Evolutionary conservation across 2,888 invertebrate species (phyloP).

Genomic region (Nymphalis urticae): DNA sequence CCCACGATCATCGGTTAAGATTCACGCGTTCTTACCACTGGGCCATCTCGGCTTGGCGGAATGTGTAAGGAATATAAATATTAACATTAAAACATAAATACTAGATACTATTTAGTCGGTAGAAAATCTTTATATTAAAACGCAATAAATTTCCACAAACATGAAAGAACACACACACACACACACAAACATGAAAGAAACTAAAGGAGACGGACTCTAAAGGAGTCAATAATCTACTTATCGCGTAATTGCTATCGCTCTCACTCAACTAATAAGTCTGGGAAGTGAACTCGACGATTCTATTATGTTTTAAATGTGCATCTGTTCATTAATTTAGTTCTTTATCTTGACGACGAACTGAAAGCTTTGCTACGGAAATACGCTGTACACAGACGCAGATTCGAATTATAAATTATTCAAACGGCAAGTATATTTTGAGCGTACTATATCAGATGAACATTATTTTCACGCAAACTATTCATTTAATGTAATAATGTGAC

Average conservation of each 20-base stretch:
- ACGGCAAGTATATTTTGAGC: slow-evolving; percentile 12
- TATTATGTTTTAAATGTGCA: slow-evolving; percentile 20
- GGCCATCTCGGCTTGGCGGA: too few relatives aligned
- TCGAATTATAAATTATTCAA: slow-evolving; percentile 20
- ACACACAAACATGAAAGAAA: background rate
- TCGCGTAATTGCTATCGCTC: slow-evolving; percentile 9
- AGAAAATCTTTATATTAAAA: background rate
- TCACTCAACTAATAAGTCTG: slow-evolving; percentile 9
- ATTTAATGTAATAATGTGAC: background rate
- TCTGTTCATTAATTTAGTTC: slow-evolving; percentile 28
- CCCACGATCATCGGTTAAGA: too few relatives aligned
- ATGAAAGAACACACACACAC: background rate
- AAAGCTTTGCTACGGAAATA: slow-evolving; percentile 16
- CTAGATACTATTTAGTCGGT: background rate
- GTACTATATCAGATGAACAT: background rate
- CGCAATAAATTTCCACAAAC: background rate
- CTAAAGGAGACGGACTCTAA: background rate
- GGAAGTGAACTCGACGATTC: slow-evolving; percentile 13
- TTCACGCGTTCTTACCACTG: too few relatives aligned
- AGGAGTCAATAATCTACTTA: slow-evolving; percentile 1
- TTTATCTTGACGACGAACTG: slow-evolving; percentile 22
- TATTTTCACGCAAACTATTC: background rate
- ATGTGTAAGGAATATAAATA: too few relatives aligned
- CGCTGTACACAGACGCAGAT: slow-evolving; percentile 15
- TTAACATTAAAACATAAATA: too few relatives aligned